Evolutionary conservation across 64 coral and sea anemone genomes (phyloP), one percentile per base, ranked within the genome.

Genomic region (Pocillopora damicornis): DNA sequence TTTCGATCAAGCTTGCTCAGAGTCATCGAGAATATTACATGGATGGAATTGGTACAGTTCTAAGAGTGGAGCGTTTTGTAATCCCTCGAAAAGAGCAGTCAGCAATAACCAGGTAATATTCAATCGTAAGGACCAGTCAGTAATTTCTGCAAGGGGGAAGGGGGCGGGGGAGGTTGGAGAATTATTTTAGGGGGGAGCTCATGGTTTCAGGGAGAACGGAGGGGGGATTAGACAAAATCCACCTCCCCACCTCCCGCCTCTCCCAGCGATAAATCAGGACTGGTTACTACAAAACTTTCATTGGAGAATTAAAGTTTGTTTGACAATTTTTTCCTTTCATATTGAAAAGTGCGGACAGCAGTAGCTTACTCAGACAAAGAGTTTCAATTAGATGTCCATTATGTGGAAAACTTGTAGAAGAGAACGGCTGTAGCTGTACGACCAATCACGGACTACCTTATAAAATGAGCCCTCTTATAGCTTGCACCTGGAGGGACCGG

Each of bases 401-500:
- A 56, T 73, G 82, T 45, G 90, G 82, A 12, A 78, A 57, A 79
- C 66, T 79, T 37, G 75, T 68, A 61, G 2, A 75, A 87, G 30
- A 5, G 0, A 37, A 87, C 3, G 30, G 59, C 13, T 74, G 22
- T 42, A 61, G 56, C 63, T 82, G 56, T 20, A 86, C 22, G n/a
- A 17, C n/a, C 9, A 62, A 86, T 51, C 75, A 80, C 76, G 37
- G 16, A 1, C 12, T 37, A 6, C 75, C 83, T 22, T 12, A 71
- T 9, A 79, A 76, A 91, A 76, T 86, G 65, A 63, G 83, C 42
- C 73, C 82, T 18, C 61, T 61, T 69, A 57, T 65, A 18, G n/a
- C 45, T 0, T 86, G 74, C 4, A 91, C 75, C 38, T 91, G 90
- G 90, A 86, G 81, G 76, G 90, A 91, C 76, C 82, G 90, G 30